Evolutionary conservation across 2,113 vertebrate genomes (phyloP), one percentile per base, ranked within the genome.

Genomic region (Centropristis striata): DNA sequence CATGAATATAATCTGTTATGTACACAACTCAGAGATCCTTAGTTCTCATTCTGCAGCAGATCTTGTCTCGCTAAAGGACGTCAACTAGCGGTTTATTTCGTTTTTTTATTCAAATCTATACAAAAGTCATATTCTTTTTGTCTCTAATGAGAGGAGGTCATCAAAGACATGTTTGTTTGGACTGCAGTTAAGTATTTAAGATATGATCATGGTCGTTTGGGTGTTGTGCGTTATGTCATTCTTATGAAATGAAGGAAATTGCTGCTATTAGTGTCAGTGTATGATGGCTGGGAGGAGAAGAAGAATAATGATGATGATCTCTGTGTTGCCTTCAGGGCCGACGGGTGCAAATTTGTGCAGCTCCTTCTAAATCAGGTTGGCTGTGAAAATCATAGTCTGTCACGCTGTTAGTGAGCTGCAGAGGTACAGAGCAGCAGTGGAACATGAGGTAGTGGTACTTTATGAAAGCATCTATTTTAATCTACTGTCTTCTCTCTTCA

Each of bases 191-290:
- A 75, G 78, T 81, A 69, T 71, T 88, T 74, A 71, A 90, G 89
- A 91, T 90, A 37, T 75, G 50, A 87, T 91, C 86, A 10, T 53
- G 42, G 64, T 75, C 50, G 85, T 84, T 53, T 78, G 77, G 84
- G 60, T 75, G 84, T 78, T 88, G 82, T 61, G 59, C 66, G 44
- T 86, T 55, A 79, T 86, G 70, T 88, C 88, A 88, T 83, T 79
- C 71, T 75, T 53, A 63, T 84, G 44, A 85, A 84, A 92, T 78
- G 81, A 88, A 85, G 44, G 87, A 91, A 92, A 90, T 89, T 61
- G 72, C 85, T 79, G 81, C 81, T 14, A 85, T 86, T 88, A 85
- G 71, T 72, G 79, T 80, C 5, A 21, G 79, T 20, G 66, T 82
- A 36, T 73, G 73, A 70, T 68, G 15, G 83, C 75, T 46, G 72